phyloP scores from a whole-genome alignment of 2,113 vertebrate genomes.

The Scortum barcoo region DNA sequence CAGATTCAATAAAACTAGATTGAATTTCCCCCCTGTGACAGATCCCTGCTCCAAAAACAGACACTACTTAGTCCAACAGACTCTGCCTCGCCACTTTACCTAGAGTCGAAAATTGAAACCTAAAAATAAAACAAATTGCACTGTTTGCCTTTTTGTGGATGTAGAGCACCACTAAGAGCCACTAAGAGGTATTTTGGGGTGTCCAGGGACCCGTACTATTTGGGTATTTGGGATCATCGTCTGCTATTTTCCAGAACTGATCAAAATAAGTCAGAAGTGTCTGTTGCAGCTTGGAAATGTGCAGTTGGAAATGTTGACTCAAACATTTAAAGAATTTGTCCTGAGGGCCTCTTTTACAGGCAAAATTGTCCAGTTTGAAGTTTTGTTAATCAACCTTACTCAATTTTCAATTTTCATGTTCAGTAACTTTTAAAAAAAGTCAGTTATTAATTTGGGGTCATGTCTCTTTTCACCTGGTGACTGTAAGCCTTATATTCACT shows the following conservation, averaged over 20 bases:
- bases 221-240: not conserved
- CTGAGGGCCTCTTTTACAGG: not conserved
- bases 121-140: slow-evolving; percentile 37
- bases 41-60: slow-evolving; percentile 34
- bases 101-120: slow-evolving; percentile 43
- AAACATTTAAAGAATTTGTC: not conserved
- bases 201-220: slow-evolving; percentile 17
- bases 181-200: slow-evolving; percentile 21
- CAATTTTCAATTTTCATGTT: not conserved
- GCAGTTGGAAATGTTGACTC: not conserved
- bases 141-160: not conserved
- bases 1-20: slow-evolving; percentile 45
- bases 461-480: too few species aligned
- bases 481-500: too few species aligned
- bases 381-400: not conserved
- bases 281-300: not conserved
- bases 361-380: not conserved
- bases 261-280: not conserved
- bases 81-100: slow-evolving; percentile 22
- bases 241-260: not conserved
- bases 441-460: too few species aligned
- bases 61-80: slow-evolving; percentile 32
- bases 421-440: not conserved
- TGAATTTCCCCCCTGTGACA: slow-evolving; percentile 43
- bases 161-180: slow-evolving; percentile 40